Evolutionary conservation across 2,113 vertebrate species (phyloP).

Genomic region (Raja brachyura): DNA sequence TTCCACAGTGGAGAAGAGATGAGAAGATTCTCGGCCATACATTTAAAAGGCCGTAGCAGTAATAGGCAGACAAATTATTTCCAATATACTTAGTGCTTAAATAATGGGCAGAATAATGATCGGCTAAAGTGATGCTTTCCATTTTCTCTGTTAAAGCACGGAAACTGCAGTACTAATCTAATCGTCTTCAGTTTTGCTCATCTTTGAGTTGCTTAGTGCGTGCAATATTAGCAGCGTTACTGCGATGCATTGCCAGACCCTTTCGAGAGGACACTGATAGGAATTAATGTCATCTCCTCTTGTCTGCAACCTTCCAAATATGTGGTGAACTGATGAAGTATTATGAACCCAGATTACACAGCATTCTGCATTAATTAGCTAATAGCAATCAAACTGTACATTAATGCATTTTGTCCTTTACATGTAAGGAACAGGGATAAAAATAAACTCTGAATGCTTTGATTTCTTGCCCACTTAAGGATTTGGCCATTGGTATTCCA

Average conservation of each 20-base stretch:
- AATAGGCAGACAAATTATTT: slow-evolving; percentile 53
- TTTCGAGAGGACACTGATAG: slow-evolving; percentile 51
- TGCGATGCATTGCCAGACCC: slow-evolving; percentile 46
- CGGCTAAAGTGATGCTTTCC: slow-evolving; percentile 46
- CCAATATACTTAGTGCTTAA: slow-evolving; percentile 49
- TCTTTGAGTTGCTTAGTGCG: slow-evolving; percentile 39
- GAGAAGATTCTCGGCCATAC: too few species aligned
- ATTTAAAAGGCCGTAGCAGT: slow-evolving; percentile 46
- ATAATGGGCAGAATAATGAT: slow-evolving; percentile 46
- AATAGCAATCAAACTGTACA: slow-evolving; percentile 61
- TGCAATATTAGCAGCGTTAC: slow-evolving; percentile 35
- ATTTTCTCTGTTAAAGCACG: slow-evolving; percentile 42
- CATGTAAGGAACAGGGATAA: slow-evolving; percentile 43
- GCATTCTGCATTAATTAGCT: slow-evolving; percentile 73
- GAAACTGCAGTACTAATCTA: slow-evolving; percentile 43
- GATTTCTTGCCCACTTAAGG: slow-evolving; percentile 48
- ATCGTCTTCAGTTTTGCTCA: slow-evolving; percentile 46
- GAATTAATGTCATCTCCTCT: slow-evolving; percentile 41
- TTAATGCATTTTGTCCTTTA: slow-evolving; percentile 45
- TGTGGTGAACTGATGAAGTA: background rate
- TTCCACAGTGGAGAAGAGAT: too few species aligned
- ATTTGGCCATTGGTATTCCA: slow-evolving; percentile 72
- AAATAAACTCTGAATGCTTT: slow-evolving; percentile 44
- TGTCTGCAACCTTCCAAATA: background rate
- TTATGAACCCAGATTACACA: slow-evolving; percentile 54